Evolutionary conservation across 2,797 vertebrate species (phyloP).

Genomic region (Enteromius paludinosus): DNA sequence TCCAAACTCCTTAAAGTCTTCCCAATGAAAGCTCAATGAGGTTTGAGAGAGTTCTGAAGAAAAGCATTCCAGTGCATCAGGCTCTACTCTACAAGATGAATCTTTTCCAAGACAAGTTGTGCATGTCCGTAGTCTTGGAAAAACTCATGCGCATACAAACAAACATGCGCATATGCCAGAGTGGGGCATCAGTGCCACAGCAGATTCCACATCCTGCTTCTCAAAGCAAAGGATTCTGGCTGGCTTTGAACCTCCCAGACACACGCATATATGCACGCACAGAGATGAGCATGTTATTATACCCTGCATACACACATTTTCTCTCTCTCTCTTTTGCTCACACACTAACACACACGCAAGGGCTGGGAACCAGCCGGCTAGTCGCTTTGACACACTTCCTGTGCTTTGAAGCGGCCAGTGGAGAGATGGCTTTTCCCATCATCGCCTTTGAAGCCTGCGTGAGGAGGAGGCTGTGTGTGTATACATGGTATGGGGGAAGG

Average conservation of each 20-base stretch:
- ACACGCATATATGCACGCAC: slow-evolving; percentile 74
- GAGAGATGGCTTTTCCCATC: slow-evolving; percentile 81
- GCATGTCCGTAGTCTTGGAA: neutral
- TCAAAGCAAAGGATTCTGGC: slow-evolving; percentile 74
- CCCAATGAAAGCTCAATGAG: slow-evolving; percentile 14
- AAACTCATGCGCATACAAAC: slow-evolving; percentile 20
- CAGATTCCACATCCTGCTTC: slow-evolving; percentile 75
- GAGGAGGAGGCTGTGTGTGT: slow-evolving; percentile 40
- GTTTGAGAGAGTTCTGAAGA: neutral
- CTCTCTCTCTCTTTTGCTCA: slow-evolving; percentile 42
- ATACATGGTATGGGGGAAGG: slow-evolving; percentile 40
- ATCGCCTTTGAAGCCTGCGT: slow-evolving; percentile 76
- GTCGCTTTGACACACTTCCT: slow-evolving; percentile 85
- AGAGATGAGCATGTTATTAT: slow-evolving; percentile 81
- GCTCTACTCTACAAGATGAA: neutral
- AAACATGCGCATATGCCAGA: slow-evolving; percentile 6
- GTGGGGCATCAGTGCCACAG: slow-evolving; percentile 64
- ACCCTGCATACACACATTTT: slow-evolving; percentile 45
- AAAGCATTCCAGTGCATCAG: neutral
- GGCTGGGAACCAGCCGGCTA: slow-evolving; percentile 77
- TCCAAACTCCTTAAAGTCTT: slow-evolving; percentile 6
- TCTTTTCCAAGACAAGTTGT: slow-evolving; percentile 6
- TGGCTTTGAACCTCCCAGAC: slow-evolving; percentile 77
- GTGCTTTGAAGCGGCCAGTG: slow-evolving; percentile 84
- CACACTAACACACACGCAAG: slow-evolving; percentile 29